Evolutionary conservation across 2,797 vertebrate genomes (phyloP), one percentile per base, ranked within the genome.

Genomic region (Sebastolobus alascanus): DNA sequence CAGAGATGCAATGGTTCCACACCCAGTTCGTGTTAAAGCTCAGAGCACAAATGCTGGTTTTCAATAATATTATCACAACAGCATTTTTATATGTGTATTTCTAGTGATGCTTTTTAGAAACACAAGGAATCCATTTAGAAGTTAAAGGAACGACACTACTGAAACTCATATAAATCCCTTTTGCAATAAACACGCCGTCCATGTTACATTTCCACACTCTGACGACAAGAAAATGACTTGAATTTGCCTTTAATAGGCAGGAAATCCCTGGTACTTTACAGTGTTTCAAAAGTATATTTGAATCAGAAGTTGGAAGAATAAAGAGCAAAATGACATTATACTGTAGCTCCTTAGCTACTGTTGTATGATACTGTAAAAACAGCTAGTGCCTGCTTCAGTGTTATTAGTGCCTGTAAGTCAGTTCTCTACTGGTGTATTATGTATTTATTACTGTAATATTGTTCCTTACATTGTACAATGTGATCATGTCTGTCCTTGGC

Each of bases 391-490:
- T 91, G 91, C 87, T 82, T 84, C 25, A 3, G 64, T 91, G 83
- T 88, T 60, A 75, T 83, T 89, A 85, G 85, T 93, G 90, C 87
- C 85, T 91, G 90, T 90, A 67, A 84, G 87, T 83, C 70, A 33
- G 8, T 83, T 84, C 84, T 89, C 73, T 80, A 68, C 80, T 76
- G 79, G 75, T 89, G 81, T 87, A 50, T 84, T 27, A 79, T 89
- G 79, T 92, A 90, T 93, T 93, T 92, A 93, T 89, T 88, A 86
- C n/a, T 90, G 81, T 90, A 61, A 77, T 86, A 79, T 73, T 79
- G 73, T 81, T 86, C 79, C 84, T 82, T 70, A 72, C 13, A 38
- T 73, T 84, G 83, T 89, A 85, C 70, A 74, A 82, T 79, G 88
- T 87, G 80, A 80, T 82, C 1, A 67, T 85, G 84, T 90, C 77